Base-by-base conservation (phyloP, 2,888 invertebrate genomes). In the Drosophila melanosoma region DNA sequence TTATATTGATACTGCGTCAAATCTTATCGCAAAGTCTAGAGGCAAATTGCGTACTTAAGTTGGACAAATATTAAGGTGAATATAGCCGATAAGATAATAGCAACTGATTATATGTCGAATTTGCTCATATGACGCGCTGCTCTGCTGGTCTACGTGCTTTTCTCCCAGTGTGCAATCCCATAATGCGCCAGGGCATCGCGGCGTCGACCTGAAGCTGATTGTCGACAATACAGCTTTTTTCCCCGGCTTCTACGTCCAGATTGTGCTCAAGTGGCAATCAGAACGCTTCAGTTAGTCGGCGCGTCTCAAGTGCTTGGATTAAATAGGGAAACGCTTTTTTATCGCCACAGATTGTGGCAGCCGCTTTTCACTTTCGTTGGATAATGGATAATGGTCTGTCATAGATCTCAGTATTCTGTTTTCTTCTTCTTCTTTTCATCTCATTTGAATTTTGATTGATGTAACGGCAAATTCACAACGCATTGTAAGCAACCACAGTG, bases 391-490 rank as follows among this genome's bases (percentile, higher is more conserved):
- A 65, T 67, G 61, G 33, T n/a, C 64, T 33, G 48, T 59, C 61
- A 71, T 80, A 73, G 67, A 80, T 70, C 69, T 77, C 60, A 69
- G 48, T 38, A n/a, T 40, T 53, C 6, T 36, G 7, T 8, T 40
- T 32, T 15, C 1, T 7, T 33, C 17, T n/a, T 38, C 35, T 38
- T 67, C 48, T 78, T 70, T 68, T 54, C 45, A 69, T 74, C 73
- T 76, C 71, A 84, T 76, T 85, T 74, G 59, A 60, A 77, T 79
- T 76, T 76, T 79, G 87, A 83, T 85, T 76, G 79, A 87, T 85
- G 87, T 81, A 87, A 78, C 84, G 72, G 77, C 64, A 75, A 54
- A 69, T 42, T 35, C 17, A 51, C 54, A 49, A 42, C 40, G 40
- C 29, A 57, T 56, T 49, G 26, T 51, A 17, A 26, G 35, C 32